These are phyloP conservation scores for Patiria miniata DNA, from an alignment of 35 echinoderm and acorn worm genomes.

Conservation along the genomic window DNA sequence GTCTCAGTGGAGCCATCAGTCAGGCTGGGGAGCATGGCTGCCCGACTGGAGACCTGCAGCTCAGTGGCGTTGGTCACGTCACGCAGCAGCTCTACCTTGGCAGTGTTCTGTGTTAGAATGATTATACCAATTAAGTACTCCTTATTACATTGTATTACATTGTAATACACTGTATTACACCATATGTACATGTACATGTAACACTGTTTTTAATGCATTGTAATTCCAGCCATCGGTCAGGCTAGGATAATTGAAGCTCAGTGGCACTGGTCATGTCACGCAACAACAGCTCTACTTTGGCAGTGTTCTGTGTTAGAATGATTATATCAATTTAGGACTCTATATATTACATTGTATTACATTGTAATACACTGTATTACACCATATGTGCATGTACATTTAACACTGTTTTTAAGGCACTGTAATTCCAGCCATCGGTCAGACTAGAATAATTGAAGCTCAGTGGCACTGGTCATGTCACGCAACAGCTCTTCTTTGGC, in stretches of 20 bases:
- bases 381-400: too few relatives aligned
- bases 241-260: constrained; percentile 86
- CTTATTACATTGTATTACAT: too few relatives aligned
- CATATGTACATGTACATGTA: too few relatives aligned
- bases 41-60: constrained; percentile 84
- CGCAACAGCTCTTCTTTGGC: constrained; percentile 66
- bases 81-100: constrained; percentile 62
- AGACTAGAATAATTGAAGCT: constrained; percentile 87
- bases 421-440: constrained; percentile 87
- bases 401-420: too few relatives aligned
- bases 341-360: too few relatives aligned
- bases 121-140: not conserved
- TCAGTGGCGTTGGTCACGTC: constrained; percentile 85
- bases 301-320: constrained; percentile 35
- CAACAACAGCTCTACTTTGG: constrained; percentile 66
- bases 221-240: constrained; percentile 90
- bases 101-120: constrained; percentile 35
- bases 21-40: constrained; percentile 86
- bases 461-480: constrained; percentile 79
- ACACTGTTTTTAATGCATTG: too few relatives aligned
- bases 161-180: too few relatives aligned
- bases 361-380: too few relatives aligned
- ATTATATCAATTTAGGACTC: not conserved
- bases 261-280: constrained; percentile 75
- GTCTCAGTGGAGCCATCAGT: constrained; percentile 95